Percentiles rank a stretch among this genome's conserved stretches.
Conservation (phyloP, 2,888 invertebrate species). For the Cerceris ruficornis region DNA sequence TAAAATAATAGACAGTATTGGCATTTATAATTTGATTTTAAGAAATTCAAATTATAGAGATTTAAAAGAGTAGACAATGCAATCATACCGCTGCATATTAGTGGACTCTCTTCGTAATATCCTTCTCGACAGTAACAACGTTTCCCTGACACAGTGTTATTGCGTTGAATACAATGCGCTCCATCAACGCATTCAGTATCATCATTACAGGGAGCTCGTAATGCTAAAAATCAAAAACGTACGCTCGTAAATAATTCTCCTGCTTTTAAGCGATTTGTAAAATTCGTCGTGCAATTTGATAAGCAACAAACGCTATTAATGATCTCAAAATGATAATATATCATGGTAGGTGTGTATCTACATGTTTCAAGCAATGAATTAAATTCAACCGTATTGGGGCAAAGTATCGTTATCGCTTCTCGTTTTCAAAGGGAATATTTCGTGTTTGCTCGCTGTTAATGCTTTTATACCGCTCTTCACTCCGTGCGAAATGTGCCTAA, state of each 20-base stretch:
- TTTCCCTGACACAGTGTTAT: slow-evolving; percentile 67
- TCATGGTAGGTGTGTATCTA: too few relatives aligned
- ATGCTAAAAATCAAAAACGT: slow-evolving; percentile 76
- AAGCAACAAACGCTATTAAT: too few relatives aligned
- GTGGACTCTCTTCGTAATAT: slow-evolving; percentile 84
- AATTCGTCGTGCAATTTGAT: not conserved
- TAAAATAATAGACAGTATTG: too few relatives aligned
- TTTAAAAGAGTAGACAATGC: not conserved
- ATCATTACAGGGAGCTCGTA: slow-evolving; percentile 85
- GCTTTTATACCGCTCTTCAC: not conserved
- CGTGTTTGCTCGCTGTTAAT: not conserved
- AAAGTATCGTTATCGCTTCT: not conserved
- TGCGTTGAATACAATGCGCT: slow-evolving; percentile 83
- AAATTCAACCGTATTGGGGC: not conserved
- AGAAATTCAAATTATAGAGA: not conserved
- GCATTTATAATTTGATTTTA: too few relatives aligned
- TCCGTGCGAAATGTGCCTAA: slow-evolving; percentile 5
- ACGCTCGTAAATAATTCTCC: not conserved
- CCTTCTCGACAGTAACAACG: slow-evolving; percentile 82
- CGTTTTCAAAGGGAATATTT: not conserved
- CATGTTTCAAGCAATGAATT: not conserved
- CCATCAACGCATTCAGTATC: slow-evolving; percentile 86
- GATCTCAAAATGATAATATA: too few relatives aligned
- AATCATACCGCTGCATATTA: slow-evolving; percentile 85
- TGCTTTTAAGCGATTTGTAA: not conserved